Evolutionary conservation across 35 echinoderm and acorn worm species (phyloP).

Genomic region (Apostichopus californicus): DNA sequence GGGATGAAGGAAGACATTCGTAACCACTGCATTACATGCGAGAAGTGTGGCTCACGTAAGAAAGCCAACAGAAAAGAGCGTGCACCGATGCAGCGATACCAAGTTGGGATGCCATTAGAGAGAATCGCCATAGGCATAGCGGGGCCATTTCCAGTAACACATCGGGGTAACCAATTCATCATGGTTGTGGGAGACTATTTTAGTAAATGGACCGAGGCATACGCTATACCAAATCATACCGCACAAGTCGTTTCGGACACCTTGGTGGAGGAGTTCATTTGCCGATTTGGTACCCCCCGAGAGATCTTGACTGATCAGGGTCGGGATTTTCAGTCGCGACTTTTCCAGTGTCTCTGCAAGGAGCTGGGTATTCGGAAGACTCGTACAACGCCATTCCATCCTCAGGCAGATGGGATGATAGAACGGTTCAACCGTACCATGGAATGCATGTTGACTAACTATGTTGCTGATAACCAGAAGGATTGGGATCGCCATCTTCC

Average conservation of each 20-base stretch:
- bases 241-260: constrained; percentile 44
- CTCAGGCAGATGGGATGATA: not conserved
- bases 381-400: constrained; percentile 26
- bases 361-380: constrained; percentile 37
- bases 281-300: constrained; percentile 57
- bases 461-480: constrained; percentile 17
- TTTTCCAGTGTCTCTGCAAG: constrained; percentile 45
- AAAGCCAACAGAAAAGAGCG: not conserved
- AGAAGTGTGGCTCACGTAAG: constrained; percentile 33
- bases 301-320: constrained; percentile 73
- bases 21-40: not conserved
- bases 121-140: constrained; percentile 51
- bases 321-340: constrained; percentile 61
- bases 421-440: constrained; percentile 68
- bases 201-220: constrained; percentile 64
- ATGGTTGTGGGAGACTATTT: constrained; percentile 77
- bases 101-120: constrained; percentile 24
- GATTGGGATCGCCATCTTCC: constrained; percentile 33
- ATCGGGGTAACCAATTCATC: constrained; percentile 57
- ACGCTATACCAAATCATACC: constrained; percentile 30
- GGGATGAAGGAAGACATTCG: not conserved
- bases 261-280: constrained; percentile 69
- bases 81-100: constrained; percentile 23
- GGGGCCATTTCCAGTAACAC: constrained; percentile 53
- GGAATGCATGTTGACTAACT: constrained; percentile 21